Evolutionary conservation across 1,140 invertebrate genomes (phyloP).

Genomic region (Hyposmocoma kahamanoa): DNA sequence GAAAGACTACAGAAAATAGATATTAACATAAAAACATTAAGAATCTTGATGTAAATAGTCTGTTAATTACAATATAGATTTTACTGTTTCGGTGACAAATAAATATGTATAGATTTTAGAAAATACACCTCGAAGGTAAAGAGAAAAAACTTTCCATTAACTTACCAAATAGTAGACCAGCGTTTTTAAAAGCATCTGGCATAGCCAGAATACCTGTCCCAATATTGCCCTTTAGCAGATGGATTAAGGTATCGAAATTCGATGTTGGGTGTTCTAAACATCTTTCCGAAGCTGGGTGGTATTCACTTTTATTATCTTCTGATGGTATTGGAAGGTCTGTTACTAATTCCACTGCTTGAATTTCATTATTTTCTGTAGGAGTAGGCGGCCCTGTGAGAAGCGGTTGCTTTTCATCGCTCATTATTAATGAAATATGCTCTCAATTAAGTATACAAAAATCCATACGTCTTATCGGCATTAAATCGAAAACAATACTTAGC

Average conservation of each 20-base stretch:
- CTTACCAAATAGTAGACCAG: conserved; percentile 82
- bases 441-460: not conserved
- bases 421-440: conserved; percentile 18
- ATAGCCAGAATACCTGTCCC: conserved; percentile 90
- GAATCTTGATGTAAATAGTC: too few species aligned
- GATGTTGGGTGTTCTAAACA: conserved; percentile 83
- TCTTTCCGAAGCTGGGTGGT: conserved; percentile 78
- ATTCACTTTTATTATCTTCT: conserved; percentile 64
- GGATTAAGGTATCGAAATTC: conserved; percentile 87
- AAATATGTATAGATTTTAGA: too few species aligned
- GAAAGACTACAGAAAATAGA: too few species aligned
- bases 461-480: too few species aligned
- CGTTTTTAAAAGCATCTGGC: conserved; percentile 89
- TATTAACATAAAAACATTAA: too few species aligned
- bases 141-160: too few species aligned
- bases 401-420: conserved; percentile 73
- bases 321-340: conserved; percentile 40
- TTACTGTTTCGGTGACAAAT: too few species aligned
- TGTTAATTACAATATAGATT: too few species aligned
- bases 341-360: conserved; percentile 47
- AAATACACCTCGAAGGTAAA: too few species aligned
- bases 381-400: conserved; percentile 63
- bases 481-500: too few species aligned
- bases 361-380: conserved; percentile 49
- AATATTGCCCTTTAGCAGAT: conserved; percentile 88